A percentile compares a stretch with the other conserved stretches of the same genome.
phyloP scores from a whole-genome alignment of 2,113 vertebrate genomes.

The Trichomycterus rosablanca region DNA sequence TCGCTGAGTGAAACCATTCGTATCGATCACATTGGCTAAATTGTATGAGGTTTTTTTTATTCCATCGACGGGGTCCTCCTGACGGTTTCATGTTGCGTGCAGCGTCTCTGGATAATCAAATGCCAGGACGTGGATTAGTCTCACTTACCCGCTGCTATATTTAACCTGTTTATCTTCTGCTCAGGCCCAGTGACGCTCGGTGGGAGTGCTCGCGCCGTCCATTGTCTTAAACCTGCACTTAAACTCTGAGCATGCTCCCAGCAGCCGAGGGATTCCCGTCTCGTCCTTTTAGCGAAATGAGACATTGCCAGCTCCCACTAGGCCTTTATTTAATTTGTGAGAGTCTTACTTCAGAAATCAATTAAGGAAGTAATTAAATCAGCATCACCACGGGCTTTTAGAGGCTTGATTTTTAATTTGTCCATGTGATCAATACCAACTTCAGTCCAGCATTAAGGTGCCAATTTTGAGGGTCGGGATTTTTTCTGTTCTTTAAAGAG shows the following conservation, averaged over 20 bases:
- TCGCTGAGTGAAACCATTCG: background rate
- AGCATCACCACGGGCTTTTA: too few relatives aligned
- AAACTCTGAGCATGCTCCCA: background rate
- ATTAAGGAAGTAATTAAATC: too few relatives aligned
- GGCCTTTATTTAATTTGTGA: too few relatives aligned
- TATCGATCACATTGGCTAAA: background rate
- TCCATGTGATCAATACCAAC: too few relatives aligned
- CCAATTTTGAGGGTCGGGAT: too few relatives aligned
- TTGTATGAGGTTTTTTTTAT: too few relatives aligned
- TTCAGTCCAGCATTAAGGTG: too few relatives aligned
- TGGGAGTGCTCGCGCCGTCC: background rate
- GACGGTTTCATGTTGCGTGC: background rate
- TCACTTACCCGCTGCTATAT: slow-evolving; percentile 54
- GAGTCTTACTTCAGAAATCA: too few relatives aligned
- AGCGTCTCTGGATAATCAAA: slow-evolving; percentile 49
- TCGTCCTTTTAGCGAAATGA: background rate
- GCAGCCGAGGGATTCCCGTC: background rate
- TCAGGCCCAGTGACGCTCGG: slow-evolving; percentile 49
- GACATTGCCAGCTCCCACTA: too few relatives aligned
- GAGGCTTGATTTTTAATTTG: too few relatives aligned
- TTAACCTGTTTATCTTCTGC: slow-evolving; percentile 60
- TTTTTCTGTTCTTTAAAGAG: too few relatives aligned
- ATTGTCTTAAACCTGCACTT: background rate
- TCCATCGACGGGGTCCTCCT: background rate
- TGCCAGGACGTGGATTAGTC: slow-evolving; percentile 51